Conservation (phyloP, 2,888 invertebrate genomes). For the Megaustenia siamemsis region DNA sequence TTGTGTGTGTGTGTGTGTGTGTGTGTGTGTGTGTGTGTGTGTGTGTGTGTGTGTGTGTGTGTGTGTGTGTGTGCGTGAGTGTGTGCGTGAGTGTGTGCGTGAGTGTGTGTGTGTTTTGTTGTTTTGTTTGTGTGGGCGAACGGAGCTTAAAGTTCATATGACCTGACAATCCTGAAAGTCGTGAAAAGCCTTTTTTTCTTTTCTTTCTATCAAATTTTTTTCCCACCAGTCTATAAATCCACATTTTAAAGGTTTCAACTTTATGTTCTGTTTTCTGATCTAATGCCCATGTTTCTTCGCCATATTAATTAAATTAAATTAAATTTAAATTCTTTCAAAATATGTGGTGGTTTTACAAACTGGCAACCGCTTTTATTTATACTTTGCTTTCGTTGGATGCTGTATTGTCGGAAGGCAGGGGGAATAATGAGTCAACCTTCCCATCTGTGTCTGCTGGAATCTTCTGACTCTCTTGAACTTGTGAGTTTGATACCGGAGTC, state of each 20-base stretch:
- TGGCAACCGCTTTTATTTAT: background rate
- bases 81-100: slow-evolving; percentile 1
- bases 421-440: too few relatives aligned
- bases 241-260: background rate
- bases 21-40: background rate
- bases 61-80: slow-evolving; percentile 7
- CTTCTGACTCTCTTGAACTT: background rate
- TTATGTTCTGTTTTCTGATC: background rate
- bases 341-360: background rate
- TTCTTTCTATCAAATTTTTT: background rate
- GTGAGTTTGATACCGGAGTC: background rate
- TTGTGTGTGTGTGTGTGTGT: background rate
- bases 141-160: background rate
- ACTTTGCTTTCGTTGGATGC: background rate
- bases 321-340: background rate
- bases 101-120: too few relatives aligned
- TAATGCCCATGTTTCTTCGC: background rate
- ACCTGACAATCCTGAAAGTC: background rate
- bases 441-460: background rate
- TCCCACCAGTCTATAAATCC: background rate
- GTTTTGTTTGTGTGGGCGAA: background rate
- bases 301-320: background rate
- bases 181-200: background rate
- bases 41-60: background rate
- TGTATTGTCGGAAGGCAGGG: too few relatives aligned